Percentiles rank a stretch among this genome's conserved stretches.
Conservation (phyloP, 2,888 invertebrate genomes). For the Eretmocerus hayati region DNA sequence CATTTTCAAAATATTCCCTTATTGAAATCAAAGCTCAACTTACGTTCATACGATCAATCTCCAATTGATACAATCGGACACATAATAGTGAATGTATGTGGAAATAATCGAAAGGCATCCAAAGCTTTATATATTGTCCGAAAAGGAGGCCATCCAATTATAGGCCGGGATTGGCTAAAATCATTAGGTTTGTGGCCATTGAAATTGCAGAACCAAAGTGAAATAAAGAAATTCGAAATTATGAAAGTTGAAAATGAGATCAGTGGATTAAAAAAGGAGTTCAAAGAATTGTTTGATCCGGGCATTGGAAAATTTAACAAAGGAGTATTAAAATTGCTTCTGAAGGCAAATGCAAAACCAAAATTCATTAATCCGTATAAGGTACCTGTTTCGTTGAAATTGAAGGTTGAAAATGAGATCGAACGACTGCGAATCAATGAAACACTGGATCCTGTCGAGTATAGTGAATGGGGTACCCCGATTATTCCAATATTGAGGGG, state of each 20-base stretch:
- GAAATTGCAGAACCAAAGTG: background rate
- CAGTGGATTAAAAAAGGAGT: slow-evolving; percentile 4
- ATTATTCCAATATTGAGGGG: slow-evolving; percentile 29
- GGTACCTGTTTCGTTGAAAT: slow-evolving; percentile 10
- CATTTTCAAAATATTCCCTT: background rate
- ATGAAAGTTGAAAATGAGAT: background rate
- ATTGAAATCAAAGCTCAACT: background rate
- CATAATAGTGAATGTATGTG: no score
- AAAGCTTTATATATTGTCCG: background rate
- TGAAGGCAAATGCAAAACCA: background rate
- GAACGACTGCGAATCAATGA: background rate
- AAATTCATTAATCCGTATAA: slow-evolving; percentile 1
- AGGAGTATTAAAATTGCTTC: background rate
- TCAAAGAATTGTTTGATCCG: slow-evolving; percentile 8
- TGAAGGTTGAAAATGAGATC: slow-evolving; percentile 7
- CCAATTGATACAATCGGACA: no score
- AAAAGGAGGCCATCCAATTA: slow-evolving; percentile 8
- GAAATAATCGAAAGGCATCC: no score
- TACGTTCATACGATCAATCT: background rate
- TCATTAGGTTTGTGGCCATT: slow-evolving; percentile 15
- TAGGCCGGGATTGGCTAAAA: slow-evolving; percentile 18
- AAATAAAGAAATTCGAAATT: slow-evolving; percentile 4
- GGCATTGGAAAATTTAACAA: slow-evolving; percentile 16
- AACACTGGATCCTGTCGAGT: background rate
- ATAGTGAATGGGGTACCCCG: slow-evolving; percentile 23